Evolutionary conservation across 2,113 vertebrate genomes (phyloP), one percentile per base, ranked within the genome.

Genomic region (Chaenogobius annularis): DNA sequence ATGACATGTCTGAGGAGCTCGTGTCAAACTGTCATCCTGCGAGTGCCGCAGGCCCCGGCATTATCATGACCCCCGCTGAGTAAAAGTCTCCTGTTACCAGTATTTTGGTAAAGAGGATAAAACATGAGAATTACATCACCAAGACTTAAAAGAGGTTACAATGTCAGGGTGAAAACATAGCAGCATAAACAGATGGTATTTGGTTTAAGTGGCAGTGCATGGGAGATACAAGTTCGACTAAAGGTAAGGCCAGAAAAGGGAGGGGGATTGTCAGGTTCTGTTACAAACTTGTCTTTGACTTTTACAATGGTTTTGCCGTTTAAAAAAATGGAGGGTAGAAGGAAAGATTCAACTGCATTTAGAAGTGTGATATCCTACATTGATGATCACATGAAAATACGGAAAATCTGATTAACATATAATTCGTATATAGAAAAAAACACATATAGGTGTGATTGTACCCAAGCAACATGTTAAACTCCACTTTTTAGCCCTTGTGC

Each of bases 21-120:
- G 68, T 70, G 82, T 87, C 80, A 85, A 83, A 68, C 85, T 88
- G 88, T 85, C 85, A 90, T 77, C 74, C 84, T 71, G 40, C 66
- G 73, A 84, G 70, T 78, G 67, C 56, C 62, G 17, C 31, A 4
- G 13, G 63, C 31, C 72, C 75, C 70, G 68, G 70, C 81, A 87
- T 92, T 87, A 90, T 70, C 77, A 83, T 68, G 83, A 83, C 86
- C 80, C 84, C 87, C 15, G 65, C 83, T 12, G 83, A 74, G 85
- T 59, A 69, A 48, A 72, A 81, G 65, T 3, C 68, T 74, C 48
- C 67, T 50, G 31, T 77, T 80, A 50, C 69, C 78, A 66, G 77
- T 85, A 78, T 62, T 68, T 65, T 65, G 35, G 56, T 14, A 9
- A 59, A 59, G 54, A 70, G 83, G 56, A 84, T 81, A 70, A 80